A percentile compares a stretch with the other conserved stretches of the same genome.
These are phyloP conservation scores for Larimichthys polyactis DNA, from an alignment of 2,113 vertebrate species.

Conservation along the genomic window DNA sequence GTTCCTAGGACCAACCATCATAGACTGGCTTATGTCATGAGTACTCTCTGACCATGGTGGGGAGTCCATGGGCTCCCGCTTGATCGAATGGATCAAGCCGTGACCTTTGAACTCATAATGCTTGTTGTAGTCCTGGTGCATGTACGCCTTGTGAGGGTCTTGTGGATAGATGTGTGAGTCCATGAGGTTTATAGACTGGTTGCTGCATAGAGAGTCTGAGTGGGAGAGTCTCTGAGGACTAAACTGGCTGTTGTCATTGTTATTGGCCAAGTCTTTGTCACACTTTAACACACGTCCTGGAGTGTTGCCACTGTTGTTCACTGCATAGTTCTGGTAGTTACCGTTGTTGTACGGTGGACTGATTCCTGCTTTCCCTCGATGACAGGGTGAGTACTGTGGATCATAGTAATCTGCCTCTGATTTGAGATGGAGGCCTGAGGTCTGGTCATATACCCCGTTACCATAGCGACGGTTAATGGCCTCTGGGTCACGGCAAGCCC, in stretches of 20 bases:
- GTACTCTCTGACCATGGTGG: conserved; percentile 81
- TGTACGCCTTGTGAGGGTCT: conserved; percentile 82
- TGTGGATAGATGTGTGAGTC: conserved; percentile 80
- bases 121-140: conserved; percentile 83
- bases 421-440: conserved; percentile 86
- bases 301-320: conserved; percentile 66
- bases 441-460: conserved; percentile 76
- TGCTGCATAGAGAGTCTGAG: conserved; percentile 79
- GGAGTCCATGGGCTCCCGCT: conserved; percentile 92
- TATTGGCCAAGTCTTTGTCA: conserved; percentile 81
- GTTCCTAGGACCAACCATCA: conserved; percentile 80
- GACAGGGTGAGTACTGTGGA: conserved; percentile 84
- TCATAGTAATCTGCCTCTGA: conserved; percentile 85
- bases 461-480: conserved; percentile 77
- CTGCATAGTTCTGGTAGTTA: conserved; percentile 80
- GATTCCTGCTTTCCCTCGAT: conserved; percentile 84
- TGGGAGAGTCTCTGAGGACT: conserved; percentile 82
- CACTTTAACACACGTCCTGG: conserved; percentile 79
- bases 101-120: conserved; percentile 87
- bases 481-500: conserved; percentile 82
- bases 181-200: conserved; percentile 79
- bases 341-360: conserved; percentile 81
- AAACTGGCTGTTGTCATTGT: conserved; percentile 70
- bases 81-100: conserved; percentile 87
- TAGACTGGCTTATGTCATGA: conserved; percentile 77